Evolutionary conservation across 2,797 vertebrate genomes (phyloP).

Genomic region (Scolopax bukidnonensis): DNA sequence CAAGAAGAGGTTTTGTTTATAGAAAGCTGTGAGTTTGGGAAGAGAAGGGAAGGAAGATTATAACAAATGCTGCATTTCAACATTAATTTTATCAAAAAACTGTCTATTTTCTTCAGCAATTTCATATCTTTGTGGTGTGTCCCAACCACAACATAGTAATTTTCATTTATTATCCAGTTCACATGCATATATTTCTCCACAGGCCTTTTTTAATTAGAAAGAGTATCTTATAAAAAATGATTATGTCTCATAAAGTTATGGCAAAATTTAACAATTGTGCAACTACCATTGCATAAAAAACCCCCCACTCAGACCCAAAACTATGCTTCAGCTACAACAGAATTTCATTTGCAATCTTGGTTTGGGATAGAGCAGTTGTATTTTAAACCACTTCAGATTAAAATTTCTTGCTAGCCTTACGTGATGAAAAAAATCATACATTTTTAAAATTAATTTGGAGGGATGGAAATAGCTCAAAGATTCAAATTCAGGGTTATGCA

Average conservation of each 20-base stretch:
- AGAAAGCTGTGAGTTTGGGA: not conserved
- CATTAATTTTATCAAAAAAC: not conserved
- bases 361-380: slow-evolving; percentile 14
- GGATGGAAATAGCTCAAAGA: slow-evolving; percentile 52
- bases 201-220: not conserved
- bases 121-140: not conserved
- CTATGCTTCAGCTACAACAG: not conserved
- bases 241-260: not conserved
- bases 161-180: not conserved
- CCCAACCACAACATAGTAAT: not conserved
- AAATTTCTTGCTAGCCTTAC: slow-evolving; percentile 20
- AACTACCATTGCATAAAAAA: not conserved
- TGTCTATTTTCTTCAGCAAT: not conserved
- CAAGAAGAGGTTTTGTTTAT: not conserved
- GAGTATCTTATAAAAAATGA: not conserved
- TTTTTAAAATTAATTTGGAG: slow-evolving; percentile 42
- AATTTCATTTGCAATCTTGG: slow-evolving; percentile 3
- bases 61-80: not conserved
- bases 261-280: not conserved
- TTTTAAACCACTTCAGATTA: slow-evolving; percentile 31
- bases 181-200: not conserved
- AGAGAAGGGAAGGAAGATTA: not conserved
- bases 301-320: not conserved
- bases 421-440: slow-evolving; percentile 48
- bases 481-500: slow-evolving; percentile 58